Base-by-base conservation (phyloP, 37 sponge, comb jelly and placozoan genomes). In the Corticium candelabrum region DNA sequence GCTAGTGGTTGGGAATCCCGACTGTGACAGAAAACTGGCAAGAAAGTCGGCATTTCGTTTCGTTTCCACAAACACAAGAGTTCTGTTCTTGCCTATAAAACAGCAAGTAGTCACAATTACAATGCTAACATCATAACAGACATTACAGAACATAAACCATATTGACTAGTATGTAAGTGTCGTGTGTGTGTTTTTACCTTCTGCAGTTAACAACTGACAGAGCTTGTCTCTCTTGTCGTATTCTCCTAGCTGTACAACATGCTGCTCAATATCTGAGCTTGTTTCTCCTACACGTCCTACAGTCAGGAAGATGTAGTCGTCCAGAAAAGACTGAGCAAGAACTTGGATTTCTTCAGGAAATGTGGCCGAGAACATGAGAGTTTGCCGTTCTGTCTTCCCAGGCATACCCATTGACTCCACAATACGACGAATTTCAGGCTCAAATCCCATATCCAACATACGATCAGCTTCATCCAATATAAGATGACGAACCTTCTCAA, bases 371-470 rank as follows among this genome's bases (percentile, higher is more conserved):
- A 93, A 96, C 89, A 96, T 90, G 41, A 96, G 87, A 0, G 97
- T 96, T 80, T 93, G 97, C 27, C 97, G 78, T 40, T 84, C 70
- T 0, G 38, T 74, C 37, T 86, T 90, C 0, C 1, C 40, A 15
- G 94, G 89, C 85, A 93, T 86, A 4, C 74, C 80, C 38, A 79
- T 76, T 68, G 85, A 37, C 40, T 82, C 76, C 4, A 93, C 94
- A 21, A 96, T 72, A 76, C 79, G 76, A 4, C 85, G 69, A 4
- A 96, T 83, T 34, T 90, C 91, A 1, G 89, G 88, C 67, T 67
- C 80, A 78, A 93, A 93, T 0, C 97, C 97, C 94, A 93, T 93
- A 76, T 96, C 97, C 74, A 96, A 79, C 97, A 96, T 96, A 32
- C 97, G 82, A 69, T 96, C 97, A 31, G 97, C 97, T 67, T 96